Evolutionary conservation across 2,113 vertebrate species (phyloP).

Genomic region (Scomber colias): DNA sequence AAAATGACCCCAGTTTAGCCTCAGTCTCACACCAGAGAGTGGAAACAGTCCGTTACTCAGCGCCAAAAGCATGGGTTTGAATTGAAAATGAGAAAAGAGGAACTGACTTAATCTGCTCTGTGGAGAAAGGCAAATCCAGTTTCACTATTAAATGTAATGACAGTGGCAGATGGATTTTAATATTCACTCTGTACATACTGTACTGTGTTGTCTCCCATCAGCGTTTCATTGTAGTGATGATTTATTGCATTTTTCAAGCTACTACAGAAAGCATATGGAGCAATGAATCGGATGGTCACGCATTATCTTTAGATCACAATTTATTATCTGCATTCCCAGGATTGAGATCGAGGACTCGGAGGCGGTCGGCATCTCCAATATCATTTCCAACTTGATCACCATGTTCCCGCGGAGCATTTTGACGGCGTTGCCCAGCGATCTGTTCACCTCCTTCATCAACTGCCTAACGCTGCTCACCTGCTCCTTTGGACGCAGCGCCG

Average conservation of each 20-base stretch:
- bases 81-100: conserved; percentile 15
- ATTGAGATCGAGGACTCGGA: conserved; percentile 99
- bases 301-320: background rate
- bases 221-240: background rate
- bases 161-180: background rate
- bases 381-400: conserved; percentile 98
- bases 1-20: conserved; percentile 55
- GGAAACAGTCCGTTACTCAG: conserved; percentile 42
- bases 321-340: conserved; percentile 81
- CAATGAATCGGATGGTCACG: too few species aligned
- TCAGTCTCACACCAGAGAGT: conserved; percentile 41
- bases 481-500: conserved; percentile 97
- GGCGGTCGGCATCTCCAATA: conserved; percentile 96
- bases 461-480: conserved; percentile 98
- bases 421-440: conserved; percentile 95
- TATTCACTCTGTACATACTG: background rate
- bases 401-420: conserved; percentile 95
- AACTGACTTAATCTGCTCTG: conserved; percentile 15
- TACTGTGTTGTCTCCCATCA: background rate
- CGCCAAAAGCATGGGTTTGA: conserved; percentile 28
- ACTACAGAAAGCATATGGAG: too few species aligned
- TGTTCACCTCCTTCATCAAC: conserved; percentile 98
- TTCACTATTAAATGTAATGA: background rate
- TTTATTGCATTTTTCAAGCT: background rate
- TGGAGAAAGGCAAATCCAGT: conserved; percentile 11